phyloP scores from a whole-genome alignment of 2,797 vertebrate genomes.

The Liasis olivaceus region DNA sequence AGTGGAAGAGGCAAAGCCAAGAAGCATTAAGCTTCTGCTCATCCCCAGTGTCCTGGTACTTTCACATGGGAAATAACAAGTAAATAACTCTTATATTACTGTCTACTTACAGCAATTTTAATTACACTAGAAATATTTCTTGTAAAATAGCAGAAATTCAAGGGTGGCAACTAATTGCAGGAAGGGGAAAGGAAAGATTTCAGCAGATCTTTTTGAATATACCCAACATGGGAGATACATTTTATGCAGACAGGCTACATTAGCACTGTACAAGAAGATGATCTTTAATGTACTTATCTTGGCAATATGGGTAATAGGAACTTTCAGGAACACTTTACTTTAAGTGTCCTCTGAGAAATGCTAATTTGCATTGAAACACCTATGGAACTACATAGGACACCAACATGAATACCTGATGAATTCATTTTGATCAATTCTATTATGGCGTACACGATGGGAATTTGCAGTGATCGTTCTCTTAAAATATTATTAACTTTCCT shows the following conservation, averaged over 20 bases:
- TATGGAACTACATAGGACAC: conserved; percentile 82
- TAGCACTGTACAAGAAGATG: conserved; percentile 78
- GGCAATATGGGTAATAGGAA: conserved; percentile 82
- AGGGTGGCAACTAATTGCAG: not conserved
- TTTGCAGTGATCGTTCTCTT: conserved; percentile 71
- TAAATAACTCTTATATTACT: not conserved
- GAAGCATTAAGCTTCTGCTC: not conserved
- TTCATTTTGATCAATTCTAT: conserved; percentile 83
- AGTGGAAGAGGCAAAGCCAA: not conserved
- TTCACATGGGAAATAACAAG: not conserved
- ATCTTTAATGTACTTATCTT: conserved; percentile 83
- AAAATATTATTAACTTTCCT: conserved; percentile 67
- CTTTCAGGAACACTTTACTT: conserved; percentile 84
- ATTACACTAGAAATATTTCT: conserved; percentile 71
- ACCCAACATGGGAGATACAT: conserved; percentile 77
- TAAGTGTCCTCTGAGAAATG: conserved; percentile 84
- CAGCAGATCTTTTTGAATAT: conserved; percentile 75
- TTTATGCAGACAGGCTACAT: conserved; percentile 80
- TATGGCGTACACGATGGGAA: conserved; percentile 77
- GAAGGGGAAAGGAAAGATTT: conserved; percentile 62
- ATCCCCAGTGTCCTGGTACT: not conserved
- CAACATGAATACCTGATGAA: conserved; percentile 83
- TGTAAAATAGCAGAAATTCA: conserved; percentile 76
- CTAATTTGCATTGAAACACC: conserved; percentile 83
- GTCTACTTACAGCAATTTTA: conserved; percentile 62